Evolutionary conservation across 1,140 invertebrate genomes (phyloP).

Genomic region (Drosophila hydei): DNA sequence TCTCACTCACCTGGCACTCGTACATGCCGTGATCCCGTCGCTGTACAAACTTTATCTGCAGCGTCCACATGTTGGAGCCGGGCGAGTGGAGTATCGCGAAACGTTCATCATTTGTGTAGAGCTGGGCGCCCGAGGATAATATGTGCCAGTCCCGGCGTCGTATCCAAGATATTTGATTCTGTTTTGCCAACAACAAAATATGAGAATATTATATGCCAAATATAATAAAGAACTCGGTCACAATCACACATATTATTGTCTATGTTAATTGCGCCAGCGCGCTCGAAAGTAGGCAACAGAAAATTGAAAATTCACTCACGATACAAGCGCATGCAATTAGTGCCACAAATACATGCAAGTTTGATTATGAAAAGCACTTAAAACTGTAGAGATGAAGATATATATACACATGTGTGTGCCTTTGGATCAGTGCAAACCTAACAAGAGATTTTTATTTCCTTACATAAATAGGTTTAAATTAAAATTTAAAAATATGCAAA

Average conservation of each 20-base stretch:
- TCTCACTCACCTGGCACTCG: conserved; percentile 94
- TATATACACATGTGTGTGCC: neutral
- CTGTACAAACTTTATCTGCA: conserved; percentile 97
- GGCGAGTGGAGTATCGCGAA: conserved; percentile 89
- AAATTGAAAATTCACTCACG: conserved; percentile 8
- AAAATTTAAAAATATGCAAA: too few relatives aligned
- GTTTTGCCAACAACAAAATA: conserved; percentile 29
- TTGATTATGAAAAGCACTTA: conserved; percentile 57
- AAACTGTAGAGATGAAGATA: neutral
- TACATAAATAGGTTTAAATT: too few relatives aligned
- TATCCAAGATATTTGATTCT: conserved; percentile 94
- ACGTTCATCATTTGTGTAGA: conserved; percentile 95
- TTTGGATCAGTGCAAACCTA: neutral
- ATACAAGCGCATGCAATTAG: conserved; percentile 57
- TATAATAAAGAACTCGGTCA: neutral
- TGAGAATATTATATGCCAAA: conserved; percentile 35
- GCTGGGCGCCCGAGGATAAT: conserved; percentile 93
- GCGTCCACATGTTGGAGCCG: conserved; percentile 91
- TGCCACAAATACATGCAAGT: conserved; percentile 36
- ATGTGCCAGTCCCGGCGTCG: conserved; percentile 95
- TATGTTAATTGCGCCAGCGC: conserved; percentile 40
- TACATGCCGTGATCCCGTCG: conserved; percentile 96
- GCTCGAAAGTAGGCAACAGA: conserved; percentile 48
- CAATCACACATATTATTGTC: conserved; percentile 9
- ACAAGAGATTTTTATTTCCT: too few relatives aligned